Evolutionary conservation across 2,113 vertebrate species (phyloP), one percentile per base, ranked within the genome.

Genomic region (Phalacrocorax carbo): DNA sequence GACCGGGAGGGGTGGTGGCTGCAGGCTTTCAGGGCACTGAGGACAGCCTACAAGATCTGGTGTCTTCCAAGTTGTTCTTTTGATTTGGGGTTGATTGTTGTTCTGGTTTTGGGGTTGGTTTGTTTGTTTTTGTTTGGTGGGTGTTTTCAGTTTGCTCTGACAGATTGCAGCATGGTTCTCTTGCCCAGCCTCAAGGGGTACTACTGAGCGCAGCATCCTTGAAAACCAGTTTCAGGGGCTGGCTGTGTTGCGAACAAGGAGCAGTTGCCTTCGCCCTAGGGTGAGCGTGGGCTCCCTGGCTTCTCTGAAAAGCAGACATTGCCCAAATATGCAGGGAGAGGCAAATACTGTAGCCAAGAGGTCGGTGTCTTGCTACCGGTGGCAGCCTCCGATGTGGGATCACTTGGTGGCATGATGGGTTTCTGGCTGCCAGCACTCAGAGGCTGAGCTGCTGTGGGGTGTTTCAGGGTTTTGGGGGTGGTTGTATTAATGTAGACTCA

Each of bases 141-240:
- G 29, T 40, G 48, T 30, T 49, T 83, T 44, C 4, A 1, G 0
- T 68, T 49, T 82, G 38, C 40, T 40, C 19, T 11, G 3, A 6
- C 9, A 40, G 40, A 10, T 44, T 44, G 21, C 49, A 49, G 57
- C 0, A 0, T 0, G 0, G 34, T 64, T 57, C 55, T 75, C 13
- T 58, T 48, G 40, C 48, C 11, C 52, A 57, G 54, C 34, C 82
- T 38, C 6, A 14, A 61, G n/a, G 21, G 7, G 13, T 40, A 1
- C 40, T 38, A 17, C 10, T 3, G 5, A 49, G 38, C 1, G 0
- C 17, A 22, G 49, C 17, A 51, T 3, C 13, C 64, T 4, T 0
- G 18, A 79, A 40, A 40, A 14, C 10, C 22, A 5, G 2, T 26
- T 55, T 25, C 3, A 11, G 30, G 38, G 49, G 15, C 58, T 44